Evolutionary conservation across 2,888 invertebrate genomes (phyloP), one percentile per base, ranked within the genome.

Genomic region (Chymomyza procnemis): DNA sequence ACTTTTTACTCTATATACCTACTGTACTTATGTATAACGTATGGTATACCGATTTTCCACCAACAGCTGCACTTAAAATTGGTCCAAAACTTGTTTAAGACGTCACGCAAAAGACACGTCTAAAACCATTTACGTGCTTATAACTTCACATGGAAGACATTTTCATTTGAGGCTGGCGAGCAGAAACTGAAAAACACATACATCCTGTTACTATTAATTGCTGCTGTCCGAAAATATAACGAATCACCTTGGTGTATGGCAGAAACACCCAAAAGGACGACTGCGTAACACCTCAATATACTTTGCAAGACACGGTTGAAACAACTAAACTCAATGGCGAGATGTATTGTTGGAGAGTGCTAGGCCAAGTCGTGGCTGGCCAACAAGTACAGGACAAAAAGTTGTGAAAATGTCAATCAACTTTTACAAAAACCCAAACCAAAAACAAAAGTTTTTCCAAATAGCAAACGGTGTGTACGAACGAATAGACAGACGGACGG

Each of bases 341-440:
- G n/a, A n/a, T n/a, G 34, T 41, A 41, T 41, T 12, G 34, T 12
- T 41, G 4, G 26, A 26, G 34, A 82, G 14, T 22, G 26, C 3
- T 2, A 55, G 26, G 22, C 55, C 19, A 21, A 55, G 26, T 47
- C 47, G 18, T 5, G 22, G 4, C 19, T 30, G 14, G 12, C 19
- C 57, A 14, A 4, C 57, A 3, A 22, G 18, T 34, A 34, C 72
- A n/a, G n/a, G 83, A 85, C 80, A 83, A 82, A 75, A 85, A 85
- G 72, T 87, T 88, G 81, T 84, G 75, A 84, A 89, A 87, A 83
- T 88, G 89, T 89, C 89, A 89, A 89, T 89, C 89, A 89, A 79
- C 69, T 75, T 69, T 75, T 74, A 76, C 71, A 74, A 69, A 75
- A 77, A 78, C 30, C 56, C 66, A 54, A n/a, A 57, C 26, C 55